Percentiles rank a stretch among this genome's conserved stretches.
Conservation (phyloP, 1,140 invertebrate genomes). For the Stegodyphus mimosarum region DNA sequence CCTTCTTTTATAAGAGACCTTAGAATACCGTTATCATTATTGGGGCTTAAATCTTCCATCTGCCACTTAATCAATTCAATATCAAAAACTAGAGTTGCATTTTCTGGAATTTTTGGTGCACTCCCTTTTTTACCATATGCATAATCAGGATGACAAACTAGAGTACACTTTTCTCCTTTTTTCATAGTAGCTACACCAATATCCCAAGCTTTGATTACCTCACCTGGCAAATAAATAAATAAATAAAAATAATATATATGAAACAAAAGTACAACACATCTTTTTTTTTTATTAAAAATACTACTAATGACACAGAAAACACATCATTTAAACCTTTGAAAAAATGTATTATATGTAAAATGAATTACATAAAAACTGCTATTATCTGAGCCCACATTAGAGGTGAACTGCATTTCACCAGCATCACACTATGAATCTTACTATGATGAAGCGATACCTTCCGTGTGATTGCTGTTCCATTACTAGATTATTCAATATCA, state of each 20-base stretch:
- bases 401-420: too few relatives aligned
- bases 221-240: conserved; percentile 68
- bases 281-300: not conserved
- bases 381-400: too few relatives aligned
- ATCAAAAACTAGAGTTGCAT: conserved; percentile 84
- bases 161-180: conserved; percentile 83
- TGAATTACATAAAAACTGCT: too few relatives aligned
- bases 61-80: conserved; percentile 84
- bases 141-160: conserved; percentile 91
- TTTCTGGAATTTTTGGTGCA: conserved; percentile 89
- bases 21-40: conserved; percentile 85
- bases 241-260: not conserved
- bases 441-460: too few relatives aligned
- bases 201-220: conserved; percentile 96
- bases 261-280: not conserved
- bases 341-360: too few relatives aligned
- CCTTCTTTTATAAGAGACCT: conserved; percentile 79
- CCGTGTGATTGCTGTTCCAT: too few relatives aligned
- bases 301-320: not conserved
- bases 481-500: too few relatives aligned
- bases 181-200: conserved; percentile 94
- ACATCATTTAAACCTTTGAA: too few relatives aligned
- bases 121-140: conserved; percentile 88
- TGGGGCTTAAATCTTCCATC: conserved; percentile 86
- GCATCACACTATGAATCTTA: too few relatives aligned